Conservation (phyloP, 2,888 invertebrate genomes). For the Habrosyne pyritoides region DNA sequence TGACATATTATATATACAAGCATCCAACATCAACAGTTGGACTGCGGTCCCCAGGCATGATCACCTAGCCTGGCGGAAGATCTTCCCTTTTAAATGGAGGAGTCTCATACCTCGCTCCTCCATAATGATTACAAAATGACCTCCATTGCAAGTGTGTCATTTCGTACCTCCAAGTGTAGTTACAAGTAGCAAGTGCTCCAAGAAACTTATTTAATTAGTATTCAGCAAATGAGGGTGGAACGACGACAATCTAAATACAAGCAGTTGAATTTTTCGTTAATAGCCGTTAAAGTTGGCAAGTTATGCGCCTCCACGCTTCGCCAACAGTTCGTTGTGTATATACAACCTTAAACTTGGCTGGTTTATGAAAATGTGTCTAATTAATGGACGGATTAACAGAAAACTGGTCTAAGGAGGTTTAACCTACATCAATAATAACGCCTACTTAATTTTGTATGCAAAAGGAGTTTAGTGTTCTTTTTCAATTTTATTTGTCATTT, state of each 20-base stretch:
- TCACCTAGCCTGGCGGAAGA: no score
- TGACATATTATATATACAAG: no score
- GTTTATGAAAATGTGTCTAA: slow-evolving; percentile 5
- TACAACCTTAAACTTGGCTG: slow-evolving; percentile 16
- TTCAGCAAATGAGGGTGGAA: slow-evolving; percentile 45
- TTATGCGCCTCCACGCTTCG: slow-evolving; percentile 42
- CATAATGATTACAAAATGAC: no score
- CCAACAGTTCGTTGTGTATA: slow-evolving; percentile 19
- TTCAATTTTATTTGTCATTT: no score
- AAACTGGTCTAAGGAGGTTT: neutral
- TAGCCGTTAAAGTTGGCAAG: slow-evolving; percentile 38
- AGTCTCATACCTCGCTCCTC: no score
- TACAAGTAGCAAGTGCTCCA: slow-evolving; percentile 13
- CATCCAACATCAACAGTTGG: no score
- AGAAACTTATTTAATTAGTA: slow-evolving; percentile 59
- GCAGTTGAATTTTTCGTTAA: slow-evolving; percentile 51
- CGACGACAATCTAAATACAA: slow-evolving; percentile 47
- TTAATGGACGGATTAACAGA: neutral
- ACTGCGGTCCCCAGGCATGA: no score
- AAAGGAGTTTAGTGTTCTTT: no score
- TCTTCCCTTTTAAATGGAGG: no score
- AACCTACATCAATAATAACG: no score
- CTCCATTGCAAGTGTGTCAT: neutral
- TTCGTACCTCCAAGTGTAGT: slow-evolving; percentile 8
- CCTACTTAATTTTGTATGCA: no score